Evolutionary conservation across 2,113 vertebrate species (phyloP).

Genomic region (Passer montanus): DNA sequence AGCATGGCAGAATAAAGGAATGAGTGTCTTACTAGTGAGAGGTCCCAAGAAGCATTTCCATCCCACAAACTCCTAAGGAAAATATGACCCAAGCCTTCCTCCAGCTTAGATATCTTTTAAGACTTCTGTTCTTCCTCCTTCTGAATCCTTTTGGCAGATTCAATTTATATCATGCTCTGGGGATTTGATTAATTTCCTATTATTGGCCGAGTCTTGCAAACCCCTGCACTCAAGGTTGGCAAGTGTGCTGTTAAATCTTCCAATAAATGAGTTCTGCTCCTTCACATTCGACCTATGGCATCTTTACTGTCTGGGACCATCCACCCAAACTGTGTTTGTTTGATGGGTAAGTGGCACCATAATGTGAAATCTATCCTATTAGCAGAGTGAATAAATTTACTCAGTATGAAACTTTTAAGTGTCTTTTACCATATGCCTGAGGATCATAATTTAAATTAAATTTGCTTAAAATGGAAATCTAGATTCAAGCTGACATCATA

Average conservation of each 20-base stretch:
- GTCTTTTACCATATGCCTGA: neutral
- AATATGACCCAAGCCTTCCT: neutral
- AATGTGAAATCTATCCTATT: neutral
- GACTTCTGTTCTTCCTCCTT: neutral
- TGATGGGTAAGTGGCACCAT: neutral
- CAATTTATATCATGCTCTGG: neutral
- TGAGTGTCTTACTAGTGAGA: neutral
- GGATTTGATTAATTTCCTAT: constrained; percentile 19
- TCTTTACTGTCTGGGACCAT: neutral
- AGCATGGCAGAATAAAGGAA: neutral
- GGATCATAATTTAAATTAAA: constrained; percentile 30
- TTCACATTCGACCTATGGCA: neutral
- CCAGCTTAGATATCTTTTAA: neutral
- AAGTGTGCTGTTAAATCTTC: neutral
- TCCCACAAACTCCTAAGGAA: neutral
- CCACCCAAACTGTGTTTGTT: neutral
- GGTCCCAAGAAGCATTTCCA: neutral
- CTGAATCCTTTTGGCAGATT: constrained; percentile 27
- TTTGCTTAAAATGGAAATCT: constrained; percentile 24
- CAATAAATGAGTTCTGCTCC: neutral
- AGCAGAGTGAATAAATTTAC: neutral
- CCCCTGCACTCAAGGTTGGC: neutral
- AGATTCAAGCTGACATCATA: constrained; percentile 43
- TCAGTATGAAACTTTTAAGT: neutral
- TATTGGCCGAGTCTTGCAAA: neutral